Evolutionary conservation across 2,888 invertebrate genomes (phyloP).

Genomic region (Exocentrus adspersus): DNA sequence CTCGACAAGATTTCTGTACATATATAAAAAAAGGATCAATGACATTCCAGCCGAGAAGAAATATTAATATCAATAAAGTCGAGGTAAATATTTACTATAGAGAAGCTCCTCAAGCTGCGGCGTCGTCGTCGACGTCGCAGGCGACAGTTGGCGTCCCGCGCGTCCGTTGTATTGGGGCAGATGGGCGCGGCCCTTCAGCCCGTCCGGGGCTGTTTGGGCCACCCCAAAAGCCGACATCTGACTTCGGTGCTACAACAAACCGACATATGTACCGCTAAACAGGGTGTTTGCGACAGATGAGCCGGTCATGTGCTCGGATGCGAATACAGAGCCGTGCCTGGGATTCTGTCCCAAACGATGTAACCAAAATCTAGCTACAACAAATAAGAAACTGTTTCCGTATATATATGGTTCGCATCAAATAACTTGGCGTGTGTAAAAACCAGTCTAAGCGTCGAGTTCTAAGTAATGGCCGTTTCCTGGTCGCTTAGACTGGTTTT

Average conservation of each 20-base stretch:
- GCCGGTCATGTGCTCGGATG: slow-evolving; percentile 47
- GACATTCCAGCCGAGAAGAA: neutral
- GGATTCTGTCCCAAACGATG: no score
- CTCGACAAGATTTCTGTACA: neutral
- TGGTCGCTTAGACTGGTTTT: no score
- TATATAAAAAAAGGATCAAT: neutral
- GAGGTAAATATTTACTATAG: neutral
- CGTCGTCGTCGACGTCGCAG: no score
- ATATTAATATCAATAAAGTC: neutral
- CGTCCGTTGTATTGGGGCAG: slow-evolving; percentile 15
- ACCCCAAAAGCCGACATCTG: slow-evolving; percentile 46
- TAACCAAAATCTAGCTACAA: no score
- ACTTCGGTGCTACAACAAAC: slow-evolving; percentile 35
- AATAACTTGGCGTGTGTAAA: no score
- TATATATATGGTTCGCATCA: no score
- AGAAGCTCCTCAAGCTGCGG: neutral
- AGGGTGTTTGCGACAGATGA: slow-evolving; percentile 49
- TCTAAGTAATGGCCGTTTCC: no score
- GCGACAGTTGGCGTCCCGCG: slow-evolving; percentile 13
- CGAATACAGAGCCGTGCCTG: slow-evolving; percentile 13
- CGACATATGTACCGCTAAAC: slow-evolving; percentile 28
- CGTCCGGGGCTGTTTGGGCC: slow-evolving; percentile 34
- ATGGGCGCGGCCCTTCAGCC: slow-evolving; percentile 5
- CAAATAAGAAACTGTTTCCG: no score
- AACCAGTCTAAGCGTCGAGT: no score